phyloP scores from a whole-genome alignment of 2,888 invertebrate species.

The Calliopum simillimum region DNA sequence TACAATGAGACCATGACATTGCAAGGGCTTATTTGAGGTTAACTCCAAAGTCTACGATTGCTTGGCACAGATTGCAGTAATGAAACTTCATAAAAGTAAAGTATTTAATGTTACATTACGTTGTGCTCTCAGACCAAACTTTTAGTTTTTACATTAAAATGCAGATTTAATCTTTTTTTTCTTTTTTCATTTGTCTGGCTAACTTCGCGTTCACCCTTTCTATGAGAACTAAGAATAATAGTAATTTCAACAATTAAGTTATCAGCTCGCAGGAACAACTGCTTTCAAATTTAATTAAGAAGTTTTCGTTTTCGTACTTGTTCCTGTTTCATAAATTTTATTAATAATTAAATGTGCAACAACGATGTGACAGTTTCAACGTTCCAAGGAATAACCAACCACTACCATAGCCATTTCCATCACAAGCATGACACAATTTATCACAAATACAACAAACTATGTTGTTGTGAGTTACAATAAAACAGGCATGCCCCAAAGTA shows the following conservation, averaged over 20 bases:
- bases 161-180: not conserved
- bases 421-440: no score
- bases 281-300: constrained; percentile 23
- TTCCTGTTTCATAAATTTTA: constrained; percentile 15
- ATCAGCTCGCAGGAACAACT: not conserved
- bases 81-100: not conserved
- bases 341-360: constrained; percentile 14
- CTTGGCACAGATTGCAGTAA: not conserved
- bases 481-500: no score
- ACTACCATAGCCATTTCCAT: no score
- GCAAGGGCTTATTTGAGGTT: no score
- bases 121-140: no score
- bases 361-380: not conserved
- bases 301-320: constrained; percentile 14
- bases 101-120: not conserved
- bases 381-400: not conserved
- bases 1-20: no score
- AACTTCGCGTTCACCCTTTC: not conserved
- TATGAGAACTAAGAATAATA: constrained; percentile 12
- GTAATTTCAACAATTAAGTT: constrained; percentile 15
- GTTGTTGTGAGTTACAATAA: no score
- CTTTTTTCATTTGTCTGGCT: no score
- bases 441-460: no score
- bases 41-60: no score
- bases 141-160: not conserved